Conservation (phyloP, 2,888 invertebrate species). For the Nezara viridula region DNA sequence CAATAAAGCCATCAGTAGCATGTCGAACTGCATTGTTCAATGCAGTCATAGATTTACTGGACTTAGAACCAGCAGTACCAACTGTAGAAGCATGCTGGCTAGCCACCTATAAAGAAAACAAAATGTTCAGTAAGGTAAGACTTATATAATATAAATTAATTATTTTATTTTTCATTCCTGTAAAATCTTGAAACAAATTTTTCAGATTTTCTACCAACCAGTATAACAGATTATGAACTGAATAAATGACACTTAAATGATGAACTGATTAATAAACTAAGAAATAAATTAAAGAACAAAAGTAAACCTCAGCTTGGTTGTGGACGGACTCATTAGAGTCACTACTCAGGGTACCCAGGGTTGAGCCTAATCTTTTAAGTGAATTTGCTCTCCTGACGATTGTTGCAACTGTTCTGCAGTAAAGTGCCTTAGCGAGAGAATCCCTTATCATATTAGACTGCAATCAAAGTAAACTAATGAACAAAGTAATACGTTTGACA, state of each 20-base stretch:
- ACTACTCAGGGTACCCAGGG: slow-evolving; percentile 84
- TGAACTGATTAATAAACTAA: background rate
- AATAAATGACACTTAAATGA: background rate
- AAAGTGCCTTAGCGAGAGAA: slow-evolving; percentile 90
- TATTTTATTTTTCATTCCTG: background rate
- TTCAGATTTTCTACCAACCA: background rate
- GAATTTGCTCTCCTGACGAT: slow-evolving; percentile 94
- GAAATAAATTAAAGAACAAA: background rate
- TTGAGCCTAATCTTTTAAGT: slow-evolving; percentile 79
- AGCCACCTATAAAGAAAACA: slow-evolving; percentile 71
- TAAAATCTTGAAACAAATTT: background rate
- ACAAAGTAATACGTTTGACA: slow-evolving; percentile 54
- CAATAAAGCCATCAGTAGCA: slow-evolving; percentile 95
- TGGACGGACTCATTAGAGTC: slow-evolving; percentile 94
- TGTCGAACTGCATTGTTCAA: slow-evolving; percentile 92
- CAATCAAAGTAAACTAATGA: slow-evolving; percentile 57
- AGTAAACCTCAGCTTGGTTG: slow-evolving; percentile 79
- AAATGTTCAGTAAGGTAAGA: background rate
- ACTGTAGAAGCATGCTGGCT: slow-evolving; percentile 89
- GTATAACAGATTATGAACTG: background rate
- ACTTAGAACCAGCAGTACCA: slow-evolving; percentile 80
- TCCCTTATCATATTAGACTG: slow-evolving; percentile 89
- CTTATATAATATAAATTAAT: background rate
- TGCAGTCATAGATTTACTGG: slow-evolving; percentile 87
- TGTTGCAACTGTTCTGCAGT: slow-evolving; percentile 94